Conservation (phyloP, 2,797 vertebrate genomes). For the Pseudochirops corinnae region DNA sequence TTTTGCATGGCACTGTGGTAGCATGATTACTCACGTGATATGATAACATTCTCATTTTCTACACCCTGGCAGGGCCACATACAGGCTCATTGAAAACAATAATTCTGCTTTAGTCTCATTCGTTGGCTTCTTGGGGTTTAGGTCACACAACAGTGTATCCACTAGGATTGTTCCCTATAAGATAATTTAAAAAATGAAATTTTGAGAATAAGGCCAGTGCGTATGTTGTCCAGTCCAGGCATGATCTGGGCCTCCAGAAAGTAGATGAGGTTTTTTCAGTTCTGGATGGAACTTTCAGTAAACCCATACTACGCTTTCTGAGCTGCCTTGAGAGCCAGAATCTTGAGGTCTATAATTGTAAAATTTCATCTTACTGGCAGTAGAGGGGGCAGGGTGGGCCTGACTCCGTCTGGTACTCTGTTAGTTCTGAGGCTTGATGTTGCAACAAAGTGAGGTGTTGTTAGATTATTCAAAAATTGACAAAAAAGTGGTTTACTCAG, state of each 20-base stretch:
- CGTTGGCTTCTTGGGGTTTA: background rate
- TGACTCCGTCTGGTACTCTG: background rate
- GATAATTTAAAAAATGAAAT: too few relatives aligned
- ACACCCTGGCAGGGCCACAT: background rate
- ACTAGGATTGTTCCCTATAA: background rate
- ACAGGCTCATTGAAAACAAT: background rate
- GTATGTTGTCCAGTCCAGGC: background rate
- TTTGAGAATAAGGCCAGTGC: too few relatives aligned
- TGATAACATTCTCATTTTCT: background rate
- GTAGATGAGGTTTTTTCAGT: background rate
- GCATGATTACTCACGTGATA: background rate
- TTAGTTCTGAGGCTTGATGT: background rate
- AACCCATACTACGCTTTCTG: background rate
- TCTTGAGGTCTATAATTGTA: background rate
- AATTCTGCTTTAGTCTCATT: background rate
- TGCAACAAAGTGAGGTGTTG: background rate
- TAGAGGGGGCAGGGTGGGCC: background rate
- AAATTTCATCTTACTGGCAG: background rate
- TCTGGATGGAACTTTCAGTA: background rate
- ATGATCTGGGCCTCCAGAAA: background rate
- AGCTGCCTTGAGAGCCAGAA: background rate
- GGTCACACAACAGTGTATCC: background rate
- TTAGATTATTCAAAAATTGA: background rate
- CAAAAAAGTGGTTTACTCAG: background rate
- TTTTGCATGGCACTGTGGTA: background rate